Evolutionary conservation across 2,888 invertebrate genomes (phyloP), one percentile per base, ranked within the genome.

Genomic region (Andrena praecox): DNA sequence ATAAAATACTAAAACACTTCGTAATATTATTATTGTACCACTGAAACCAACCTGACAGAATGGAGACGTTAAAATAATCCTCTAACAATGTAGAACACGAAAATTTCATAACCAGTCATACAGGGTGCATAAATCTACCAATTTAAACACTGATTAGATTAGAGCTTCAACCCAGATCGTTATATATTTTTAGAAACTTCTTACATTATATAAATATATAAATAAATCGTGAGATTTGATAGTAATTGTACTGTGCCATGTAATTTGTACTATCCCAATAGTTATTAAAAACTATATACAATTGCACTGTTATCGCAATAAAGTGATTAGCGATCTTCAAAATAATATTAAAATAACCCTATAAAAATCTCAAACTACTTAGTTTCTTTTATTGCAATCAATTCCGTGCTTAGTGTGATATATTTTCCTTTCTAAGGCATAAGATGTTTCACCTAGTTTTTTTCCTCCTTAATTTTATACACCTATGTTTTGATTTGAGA

Each of bases 191-290:
- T 56, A 29, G 33, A 64, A 48, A 52, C 16, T 29, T 66, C 24
- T 67, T 12, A 52, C 60, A 73, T 66, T 52, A 20, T 74, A 74
- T n/a, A 74, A 48, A 69, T 74, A 62, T 35, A 69, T 63, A 69
- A 54, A 62, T 63, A 68, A 77, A 77, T 56, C 27, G 10, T 72
- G 24, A 66, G 33, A 60, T 24, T 31, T 35, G 20, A 35, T 29
- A 24, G 10, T 35, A 81, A 64, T 69, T 78, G 56, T 73, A 73
- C 33, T 33, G 29, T 73, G 42, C 35, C 68, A 52, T 50, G 33
- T 78, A 52, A 69, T 81, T 81, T 81, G 78, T 81, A 81, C 80
- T 81, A 69, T 69, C 12, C 16, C 35, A 33, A 60, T 70, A 42
- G 64, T 33, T 59, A 35, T 56, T 31, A 73, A 63, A 33, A 68